These are phyloP conservation scores for Diachrysia chrysitis DNA, from an alignment of 2,888 invertebrate genomes.

Conservation along the genomic window DNA sequence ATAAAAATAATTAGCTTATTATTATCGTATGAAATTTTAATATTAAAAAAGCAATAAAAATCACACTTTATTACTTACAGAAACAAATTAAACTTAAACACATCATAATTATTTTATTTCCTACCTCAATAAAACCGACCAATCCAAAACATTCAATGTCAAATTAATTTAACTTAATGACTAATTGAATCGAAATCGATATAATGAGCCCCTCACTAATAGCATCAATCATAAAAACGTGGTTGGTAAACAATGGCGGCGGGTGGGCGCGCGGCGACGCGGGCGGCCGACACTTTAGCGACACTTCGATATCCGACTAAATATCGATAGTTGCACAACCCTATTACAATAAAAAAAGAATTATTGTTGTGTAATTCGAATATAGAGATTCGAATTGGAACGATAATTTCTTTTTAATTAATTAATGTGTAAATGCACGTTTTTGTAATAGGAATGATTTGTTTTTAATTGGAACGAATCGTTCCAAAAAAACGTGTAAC, in stretches of 20 bases:
- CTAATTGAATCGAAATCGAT: constrained; percentile 44
- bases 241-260: constrained; percentile 80
- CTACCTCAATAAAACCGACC: constrained; percentile 6
- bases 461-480: constrained; percentile 4
- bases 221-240: constrained; percentile 85
- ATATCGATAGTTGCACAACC: constrained; percentile 54
- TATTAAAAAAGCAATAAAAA: not conserved
- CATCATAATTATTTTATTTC: constrained; percentile 1
- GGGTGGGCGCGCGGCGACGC: constrained; percentile 78
- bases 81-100: not conserved
- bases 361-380: constrained; percentile 24
- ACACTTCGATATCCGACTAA: constrained; percentile 51
- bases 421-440: not conserved
- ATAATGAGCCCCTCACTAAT: constrained; percentile 72
- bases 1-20: no score
- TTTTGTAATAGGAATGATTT: constrained; percentile 3
- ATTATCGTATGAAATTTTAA: no score
- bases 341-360: constrained; percentile 34
- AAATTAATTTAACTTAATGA: constrained; percentile 41
- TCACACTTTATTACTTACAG: not conserved
- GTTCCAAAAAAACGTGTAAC: not conserved
- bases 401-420: constrained; percentile 4
- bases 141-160: constrained; percentile 17
- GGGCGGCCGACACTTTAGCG: constrained; percentile 80
- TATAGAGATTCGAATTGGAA: not conserved